These are phyloP conservation scores for Tineola bisselliella DNA, from an alignment of 2,888 invertebrate genomes.

Conservation along the genomic window DNA sequence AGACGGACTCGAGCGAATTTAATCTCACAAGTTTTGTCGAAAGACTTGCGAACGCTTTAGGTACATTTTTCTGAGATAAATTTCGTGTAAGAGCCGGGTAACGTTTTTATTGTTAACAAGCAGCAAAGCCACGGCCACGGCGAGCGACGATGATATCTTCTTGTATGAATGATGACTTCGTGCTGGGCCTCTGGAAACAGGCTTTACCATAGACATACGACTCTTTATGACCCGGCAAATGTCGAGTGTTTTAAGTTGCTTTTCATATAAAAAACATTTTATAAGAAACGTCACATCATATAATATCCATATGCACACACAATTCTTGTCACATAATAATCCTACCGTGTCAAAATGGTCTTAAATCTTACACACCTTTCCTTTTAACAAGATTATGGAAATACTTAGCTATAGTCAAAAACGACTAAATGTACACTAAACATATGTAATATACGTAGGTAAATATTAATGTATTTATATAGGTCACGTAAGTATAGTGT, in stretches of 20 bases:
- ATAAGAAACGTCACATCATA: too few relatives aligned
- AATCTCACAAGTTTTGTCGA: neutral
- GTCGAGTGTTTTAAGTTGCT: too few relatives aligned
- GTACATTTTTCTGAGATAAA: constrained; percentile 50
- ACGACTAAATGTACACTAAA: too few relatives aligned
- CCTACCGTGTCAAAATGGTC: too few relatives aligned
- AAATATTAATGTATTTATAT: neutral
- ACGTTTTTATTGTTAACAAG: constrained; percentile 68
- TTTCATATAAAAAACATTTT: too few relatives aligned
- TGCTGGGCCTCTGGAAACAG: constrained; percentile 59
- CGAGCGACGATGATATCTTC: constrained; percentile 63
- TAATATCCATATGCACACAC: too few relatives aligned
- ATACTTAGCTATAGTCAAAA: too few relatives aligned
- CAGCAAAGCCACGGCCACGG: constrained; percentile 50
- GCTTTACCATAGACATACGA: constrained; percentile 35
- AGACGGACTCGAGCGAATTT: neutral
- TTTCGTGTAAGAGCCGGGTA: constrained; percentile 58
- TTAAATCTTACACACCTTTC: too few relatives aligned
- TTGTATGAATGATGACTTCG: constrained; percentile 68
- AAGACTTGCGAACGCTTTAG: constrained; percentile 21
- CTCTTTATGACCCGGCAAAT: neutral
- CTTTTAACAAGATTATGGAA: too few relatives aligned
- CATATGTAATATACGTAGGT: too few relatives aligned
- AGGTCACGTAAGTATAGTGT: neutral
- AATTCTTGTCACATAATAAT: too few relatives aligned